Evolutionary conservation across 2,113 vertebrate species (phyloP).

Genomic region (Melanocharis versteri): DNA sequence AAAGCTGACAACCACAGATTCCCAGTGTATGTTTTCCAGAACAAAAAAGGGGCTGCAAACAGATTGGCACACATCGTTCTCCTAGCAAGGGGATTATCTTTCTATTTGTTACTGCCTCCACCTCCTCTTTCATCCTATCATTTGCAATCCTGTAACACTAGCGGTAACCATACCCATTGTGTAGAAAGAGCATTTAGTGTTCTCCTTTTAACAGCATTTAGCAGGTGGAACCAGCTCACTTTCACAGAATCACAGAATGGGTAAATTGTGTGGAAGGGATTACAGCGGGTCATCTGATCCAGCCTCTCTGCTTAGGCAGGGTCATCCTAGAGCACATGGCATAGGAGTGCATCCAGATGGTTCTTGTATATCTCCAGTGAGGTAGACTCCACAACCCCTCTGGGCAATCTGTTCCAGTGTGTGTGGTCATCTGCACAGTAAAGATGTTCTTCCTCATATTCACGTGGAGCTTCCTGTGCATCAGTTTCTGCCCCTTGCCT

Average conservation of each 20-base stretch:
- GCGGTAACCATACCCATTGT: neutral
- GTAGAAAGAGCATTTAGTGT: neutral
- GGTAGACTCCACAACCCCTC: neutral
- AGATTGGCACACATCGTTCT: accelerated
- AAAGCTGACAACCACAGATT: neutral
- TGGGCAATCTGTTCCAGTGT: neutral
- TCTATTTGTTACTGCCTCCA: neutral
- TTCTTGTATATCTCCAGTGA: neutral
- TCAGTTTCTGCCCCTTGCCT: neutral
- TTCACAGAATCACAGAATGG: neutral
- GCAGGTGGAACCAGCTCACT: neutral
- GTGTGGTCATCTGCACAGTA: neutral
- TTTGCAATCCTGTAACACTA: neutral
- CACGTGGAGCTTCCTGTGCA: neutral
- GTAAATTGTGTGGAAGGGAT: neutral
- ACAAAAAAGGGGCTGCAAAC: neutral
- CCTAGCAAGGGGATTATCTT: neutral
- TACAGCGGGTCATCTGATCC: neutral
- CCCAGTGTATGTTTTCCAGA: accelerated
- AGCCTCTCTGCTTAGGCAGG: neutral
- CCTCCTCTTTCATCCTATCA: neutral
- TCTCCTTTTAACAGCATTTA: neutral
- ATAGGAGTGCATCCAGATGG: neutral
- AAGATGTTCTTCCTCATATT: neutral
- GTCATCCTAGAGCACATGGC: neutral